Evolutionary conservation across 2,113 vertebrate species (phyloP).

Genomic region (Nothoprocta perdicaria): DNA sequence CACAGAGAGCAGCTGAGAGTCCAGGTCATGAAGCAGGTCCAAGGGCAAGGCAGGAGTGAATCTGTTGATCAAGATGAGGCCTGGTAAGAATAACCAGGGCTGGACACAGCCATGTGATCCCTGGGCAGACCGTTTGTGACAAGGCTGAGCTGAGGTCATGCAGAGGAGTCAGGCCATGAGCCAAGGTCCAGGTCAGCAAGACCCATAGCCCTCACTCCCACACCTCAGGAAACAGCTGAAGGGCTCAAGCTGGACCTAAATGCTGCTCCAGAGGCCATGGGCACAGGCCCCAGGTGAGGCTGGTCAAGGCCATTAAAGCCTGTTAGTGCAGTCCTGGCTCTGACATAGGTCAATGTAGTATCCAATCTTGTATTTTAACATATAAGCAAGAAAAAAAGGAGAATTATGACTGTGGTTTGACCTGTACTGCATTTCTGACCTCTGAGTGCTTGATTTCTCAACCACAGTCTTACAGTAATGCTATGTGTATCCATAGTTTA

Average conservation of each 20-base stretch:
- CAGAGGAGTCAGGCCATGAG: neutral
- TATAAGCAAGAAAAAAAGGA: constrained; percentile 15
- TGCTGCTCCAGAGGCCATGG: neutral
- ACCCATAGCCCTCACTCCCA: fast-evolving
- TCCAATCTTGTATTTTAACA: neutral
- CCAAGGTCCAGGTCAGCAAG: neutral
- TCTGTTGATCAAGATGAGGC: neutral
- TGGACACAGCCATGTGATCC: neutral
- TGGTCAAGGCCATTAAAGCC: neutral
- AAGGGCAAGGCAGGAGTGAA: neutral
- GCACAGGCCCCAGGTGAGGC: neutral
- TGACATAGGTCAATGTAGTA: neutral
- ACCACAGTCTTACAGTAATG: constrained; percentile 34
- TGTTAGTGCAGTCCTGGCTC: neutral
- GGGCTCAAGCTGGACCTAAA: neutral
- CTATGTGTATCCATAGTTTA: constrained; percentile 50
- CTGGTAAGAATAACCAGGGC: neutral
- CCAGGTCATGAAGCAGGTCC: neutral
- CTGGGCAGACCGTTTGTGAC: neutral
- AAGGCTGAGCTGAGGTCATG: neutral
- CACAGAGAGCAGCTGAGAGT: neutral
- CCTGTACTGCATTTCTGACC: constrained; percentile 34
- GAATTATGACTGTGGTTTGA: constrained; percentile 53
- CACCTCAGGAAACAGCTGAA: neutral
- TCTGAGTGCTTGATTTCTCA: constrained; percentile 58